phyloP scores from a whole-genome alignment of 1,140 invertebrate genomes.

The Drosophila nasuta region DNA sequence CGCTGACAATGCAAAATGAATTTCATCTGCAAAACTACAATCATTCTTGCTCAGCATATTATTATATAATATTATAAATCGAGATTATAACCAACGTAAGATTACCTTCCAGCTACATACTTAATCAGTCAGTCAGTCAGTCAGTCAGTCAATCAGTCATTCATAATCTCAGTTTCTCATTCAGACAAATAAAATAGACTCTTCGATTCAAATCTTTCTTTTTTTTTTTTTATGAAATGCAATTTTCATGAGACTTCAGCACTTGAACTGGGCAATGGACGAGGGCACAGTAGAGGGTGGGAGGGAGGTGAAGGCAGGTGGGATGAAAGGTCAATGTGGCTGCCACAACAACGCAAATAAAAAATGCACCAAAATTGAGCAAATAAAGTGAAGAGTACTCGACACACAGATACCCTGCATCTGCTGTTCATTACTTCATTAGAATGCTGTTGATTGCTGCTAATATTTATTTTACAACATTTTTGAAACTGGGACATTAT shows the following conservation, averaged over 20 bases:
- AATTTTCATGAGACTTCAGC: constrained; percentile 48
- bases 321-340: constrained; percentile 38
- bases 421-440: no score
- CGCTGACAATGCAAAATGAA: no score
- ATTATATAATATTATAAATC: no score
- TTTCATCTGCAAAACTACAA: no score
- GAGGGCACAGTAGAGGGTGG: background rate
- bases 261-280: constrained; percentile 11
- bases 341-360: background rate
- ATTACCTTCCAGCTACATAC: no score
- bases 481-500: no score
- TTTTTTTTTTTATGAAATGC: constrained; percentile 12
- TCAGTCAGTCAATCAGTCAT: background rate
- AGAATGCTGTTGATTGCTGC: no score
- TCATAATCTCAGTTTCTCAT: background rate
- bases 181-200: background rate
- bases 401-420: background rate
- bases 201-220: background rate
- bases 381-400: background rate
- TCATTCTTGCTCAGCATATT: no score
- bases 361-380: constrained; percentile 1
- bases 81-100: no score
- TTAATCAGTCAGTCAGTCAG: no score
- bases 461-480: no score
- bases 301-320: background rate